Conservation (phyloP, 1,140 invertebrate species). For the Dreissena rostriformis region DNA sequence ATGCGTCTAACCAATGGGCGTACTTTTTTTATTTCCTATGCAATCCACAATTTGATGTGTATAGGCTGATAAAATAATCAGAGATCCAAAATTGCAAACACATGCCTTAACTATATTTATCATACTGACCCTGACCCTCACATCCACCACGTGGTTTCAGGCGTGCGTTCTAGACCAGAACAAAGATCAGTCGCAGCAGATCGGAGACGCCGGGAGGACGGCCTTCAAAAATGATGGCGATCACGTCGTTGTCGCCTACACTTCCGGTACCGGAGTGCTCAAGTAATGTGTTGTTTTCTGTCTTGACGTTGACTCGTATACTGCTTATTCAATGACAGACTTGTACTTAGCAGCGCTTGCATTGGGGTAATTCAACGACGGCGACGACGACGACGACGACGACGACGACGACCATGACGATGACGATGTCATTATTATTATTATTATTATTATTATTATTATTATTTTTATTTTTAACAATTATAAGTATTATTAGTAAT, state of each 20-base stretch:
- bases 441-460: too few relatives aligned
- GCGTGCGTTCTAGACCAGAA: conserved; percentile 38
- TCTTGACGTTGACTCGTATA: neutral
- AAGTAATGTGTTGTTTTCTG: conserved; percentile 10
- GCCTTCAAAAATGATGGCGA: conserved; percentile 45
- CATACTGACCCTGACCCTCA: too few relatives aligned
- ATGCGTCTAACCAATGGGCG: too few relatives aligned
- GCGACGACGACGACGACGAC: conserved; percentile 1
- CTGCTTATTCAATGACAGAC: neutral
- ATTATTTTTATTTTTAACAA: too few relatives aligned
- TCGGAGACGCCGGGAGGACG: conserved; percentile 30
- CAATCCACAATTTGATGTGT: too few relatives aligned
- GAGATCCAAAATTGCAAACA: too few relatives aligned
- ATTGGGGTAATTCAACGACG: neutral
- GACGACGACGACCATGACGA: neutral
- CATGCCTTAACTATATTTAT: too few relatives aligned
- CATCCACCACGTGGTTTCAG: neutral
- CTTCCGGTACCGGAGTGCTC: conserved; percentile 34
- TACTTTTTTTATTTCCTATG: too few relatives aligned
- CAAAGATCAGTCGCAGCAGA: conserved; percentile 37
- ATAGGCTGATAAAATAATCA: too few relatives aligned
- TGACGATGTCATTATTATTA: neutral
- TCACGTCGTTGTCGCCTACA: conserved; percentile 43
- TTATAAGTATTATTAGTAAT: too few relatives aligned
- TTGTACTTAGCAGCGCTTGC: neutral